Evolutionary conservation across 1,140 invertebrate species (phyloP).

Genomic region (Nilaparvata lugens): DNA sequence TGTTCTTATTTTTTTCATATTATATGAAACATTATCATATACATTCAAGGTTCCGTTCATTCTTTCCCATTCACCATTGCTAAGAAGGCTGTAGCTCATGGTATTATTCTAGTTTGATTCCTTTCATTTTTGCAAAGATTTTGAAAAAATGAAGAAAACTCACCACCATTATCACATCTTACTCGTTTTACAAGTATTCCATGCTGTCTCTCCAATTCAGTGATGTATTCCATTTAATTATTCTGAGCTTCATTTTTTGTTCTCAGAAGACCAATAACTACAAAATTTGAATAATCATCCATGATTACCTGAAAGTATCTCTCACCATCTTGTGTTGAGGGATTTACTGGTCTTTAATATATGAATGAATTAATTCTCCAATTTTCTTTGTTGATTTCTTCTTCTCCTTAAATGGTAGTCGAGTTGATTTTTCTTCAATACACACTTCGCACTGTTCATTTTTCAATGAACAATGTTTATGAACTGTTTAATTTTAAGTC

Average conservation of each 20-base stretch:
- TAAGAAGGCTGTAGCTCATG: conserved; percentile 28
- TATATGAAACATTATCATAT: too few relatives aligned
- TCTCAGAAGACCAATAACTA: conserved; percentile 1
- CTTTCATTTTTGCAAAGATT: conserved; percentile 24
- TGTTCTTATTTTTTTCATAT: too few relatives aligned
- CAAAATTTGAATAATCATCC: conserved; percentile 10
- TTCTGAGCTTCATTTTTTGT: conserved; percentile 9
- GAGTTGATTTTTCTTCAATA: conserved; percentile 7
- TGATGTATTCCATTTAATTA: conserved; percentile 4
- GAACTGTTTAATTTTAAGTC: too few relatives aligned
- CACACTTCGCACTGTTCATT: not conserved
- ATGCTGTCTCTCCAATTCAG: not conserved
- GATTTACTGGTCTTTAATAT: conserved; percentile 5
- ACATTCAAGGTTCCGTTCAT: conserved; percentile 31
- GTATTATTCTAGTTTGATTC: conserved; percentile 29
- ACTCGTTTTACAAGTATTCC: not conserved
- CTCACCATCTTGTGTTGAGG: not conserved
- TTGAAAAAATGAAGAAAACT: conserved; percentile 17
- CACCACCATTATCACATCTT: conserved; percentile 17
- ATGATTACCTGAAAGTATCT: conserved; percentile 10
- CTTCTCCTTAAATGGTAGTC: conserved; percentile 5
- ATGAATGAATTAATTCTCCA: conserved; percentile 8
- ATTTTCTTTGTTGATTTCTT: conserved; percentile 1
- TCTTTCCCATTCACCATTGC: conserved; percentile 33
- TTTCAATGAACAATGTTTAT: too few relatives aligned